Conservation (phyloP, 2,888 invertebrate species). For the Pterostichus madidus region DNA sequence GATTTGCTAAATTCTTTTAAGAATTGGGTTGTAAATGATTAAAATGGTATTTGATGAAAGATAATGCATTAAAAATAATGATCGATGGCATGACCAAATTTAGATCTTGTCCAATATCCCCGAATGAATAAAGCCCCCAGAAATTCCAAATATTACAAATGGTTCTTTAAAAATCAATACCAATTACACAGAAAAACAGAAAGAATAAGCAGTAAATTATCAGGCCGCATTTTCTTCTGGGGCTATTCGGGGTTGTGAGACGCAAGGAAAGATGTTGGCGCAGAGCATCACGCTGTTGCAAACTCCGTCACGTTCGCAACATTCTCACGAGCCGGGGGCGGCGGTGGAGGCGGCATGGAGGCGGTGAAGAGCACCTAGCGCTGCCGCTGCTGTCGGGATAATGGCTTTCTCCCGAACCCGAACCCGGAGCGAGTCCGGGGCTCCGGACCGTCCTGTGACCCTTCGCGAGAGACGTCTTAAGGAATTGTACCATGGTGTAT, state of each 20-base stretch:
- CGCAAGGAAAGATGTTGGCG: not conserved
- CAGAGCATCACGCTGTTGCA: slow-evolving; percentile 38
- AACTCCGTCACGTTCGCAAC: slow-evolving; percentile 60
- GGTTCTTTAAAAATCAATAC: slow-evolving; percentile 5
- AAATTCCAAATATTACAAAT: not conserved
- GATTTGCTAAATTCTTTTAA: no score
- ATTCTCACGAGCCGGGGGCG: slow-evolving; percentile 37
- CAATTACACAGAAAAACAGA: slow-evolving; percentile 39
- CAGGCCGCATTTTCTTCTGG: not conserved
- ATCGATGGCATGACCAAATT: no score
- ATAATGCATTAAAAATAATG: no score
- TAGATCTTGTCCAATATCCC: no score
- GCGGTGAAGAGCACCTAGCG: slow-evolving; percentile 16
- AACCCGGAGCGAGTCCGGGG: slow-evolving; percentile 1
- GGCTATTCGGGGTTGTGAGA: not conserved
- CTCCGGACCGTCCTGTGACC: no score
- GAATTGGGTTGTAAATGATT: no score
- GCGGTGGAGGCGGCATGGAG: slow-evolving; percentile 1
- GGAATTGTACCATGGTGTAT: not conserved
- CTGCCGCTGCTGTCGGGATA: slow-evolving; percentile 32
- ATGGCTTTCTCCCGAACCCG: slow-evolving; percentile 54
- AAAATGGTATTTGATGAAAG: no score
- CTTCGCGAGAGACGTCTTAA: not conserved
- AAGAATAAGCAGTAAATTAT: slow-evolving; percentile 60
- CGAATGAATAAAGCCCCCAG: not conserved